Evolutionary conservation across 2,888 invertebrate species (phyloP).

Genomic region (Caenorhabditis zanzibari): DNA sequence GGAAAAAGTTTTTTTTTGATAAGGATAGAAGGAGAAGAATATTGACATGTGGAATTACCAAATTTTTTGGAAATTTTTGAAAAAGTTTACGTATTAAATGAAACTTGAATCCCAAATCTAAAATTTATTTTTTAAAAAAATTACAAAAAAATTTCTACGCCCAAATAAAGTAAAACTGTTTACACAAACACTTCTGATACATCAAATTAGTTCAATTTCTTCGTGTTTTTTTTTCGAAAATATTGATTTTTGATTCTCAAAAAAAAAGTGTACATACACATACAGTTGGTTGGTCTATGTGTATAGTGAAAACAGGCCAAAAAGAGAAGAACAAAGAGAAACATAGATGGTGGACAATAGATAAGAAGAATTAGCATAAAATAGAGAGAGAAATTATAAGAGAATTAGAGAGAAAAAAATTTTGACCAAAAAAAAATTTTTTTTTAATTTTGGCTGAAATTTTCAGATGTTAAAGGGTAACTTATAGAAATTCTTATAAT

Average conservation of each 20-base stretch:
- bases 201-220: background rate
- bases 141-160: slow-evolving; percentile 8
- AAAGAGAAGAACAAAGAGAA: background rate
- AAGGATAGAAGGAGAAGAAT: background rate
- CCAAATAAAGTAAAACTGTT: background rate
- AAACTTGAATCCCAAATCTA: background rate
- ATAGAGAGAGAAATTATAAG: background rate
- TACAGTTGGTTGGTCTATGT: background rate
- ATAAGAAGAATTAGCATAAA: slow-evolving; percentile 33
- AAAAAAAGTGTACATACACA: background rate
- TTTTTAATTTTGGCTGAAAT: too few relatives aligned
- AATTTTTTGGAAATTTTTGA: background rate
- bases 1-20: background rate
- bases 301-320: slow-evolving; percentile 10
- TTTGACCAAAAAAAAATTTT: too few relatives aligned
- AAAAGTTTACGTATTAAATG: background rate
- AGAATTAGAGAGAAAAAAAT: slow-evolving; percentile 2
- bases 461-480: slow-evolving; percentile 1
- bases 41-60: slow-evolving; percentile 7
- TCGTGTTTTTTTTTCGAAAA: too few relatives aligned
- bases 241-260: too few relatives aligned
- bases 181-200: background rate
- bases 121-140: slow-evolving; percentile 10
- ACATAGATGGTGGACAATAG: slow-evolving; percentile 22
- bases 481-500: background rate